Conservation (phyloP, 1,140 invertebrate species). For the Papilio xuthus region DNA sequence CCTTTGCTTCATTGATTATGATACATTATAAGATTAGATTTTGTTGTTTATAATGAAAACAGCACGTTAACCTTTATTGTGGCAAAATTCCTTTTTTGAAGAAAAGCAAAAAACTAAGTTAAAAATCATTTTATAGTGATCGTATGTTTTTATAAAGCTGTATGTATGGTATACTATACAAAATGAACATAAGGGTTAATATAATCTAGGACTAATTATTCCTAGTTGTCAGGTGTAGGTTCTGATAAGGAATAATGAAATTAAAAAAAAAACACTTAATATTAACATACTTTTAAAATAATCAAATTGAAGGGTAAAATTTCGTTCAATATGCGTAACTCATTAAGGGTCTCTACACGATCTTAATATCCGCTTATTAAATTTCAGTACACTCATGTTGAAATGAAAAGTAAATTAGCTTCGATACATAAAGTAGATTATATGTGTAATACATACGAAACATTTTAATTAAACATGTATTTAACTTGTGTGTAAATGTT, state of each 20-base stretch:
- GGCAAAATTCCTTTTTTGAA: too few species aligned
- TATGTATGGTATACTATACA: too few species aligned
- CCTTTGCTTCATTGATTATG: too few species aligned
- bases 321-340: conserved; percentile 3
- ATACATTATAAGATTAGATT: too few species aligned
- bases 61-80: too few species aligned
- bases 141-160: too few species aligned
- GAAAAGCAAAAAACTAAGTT: too few species aligned
- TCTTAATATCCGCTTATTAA: not conserved
- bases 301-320: not conserved
- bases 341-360: not conserved
- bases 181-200: too few species aligned
- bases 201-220: not conserved
- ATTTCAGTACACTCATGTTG: not conserved
- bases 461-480: not conserved
- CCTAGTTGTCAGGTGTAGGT: not conserved
- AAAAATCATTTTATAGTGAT: too few species aligned
- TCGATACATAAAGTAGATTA: not conserved
- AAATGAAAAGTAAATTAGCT: conserved; percentile 6
- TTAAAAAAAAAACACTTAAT: not conserved
- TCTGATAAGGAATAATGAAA: not conserved
- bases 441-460: not conserved
- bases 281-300: not conserved
- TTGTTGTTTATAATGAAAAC: too few species aligned
- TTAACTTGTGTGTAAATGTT: not conserved